Evolutionary conservation across 64 coral and sea anemone genomes (phyloP), one percentile per base, ranked within the genome.

Genomic region (Montipora capricornis): DNA sequence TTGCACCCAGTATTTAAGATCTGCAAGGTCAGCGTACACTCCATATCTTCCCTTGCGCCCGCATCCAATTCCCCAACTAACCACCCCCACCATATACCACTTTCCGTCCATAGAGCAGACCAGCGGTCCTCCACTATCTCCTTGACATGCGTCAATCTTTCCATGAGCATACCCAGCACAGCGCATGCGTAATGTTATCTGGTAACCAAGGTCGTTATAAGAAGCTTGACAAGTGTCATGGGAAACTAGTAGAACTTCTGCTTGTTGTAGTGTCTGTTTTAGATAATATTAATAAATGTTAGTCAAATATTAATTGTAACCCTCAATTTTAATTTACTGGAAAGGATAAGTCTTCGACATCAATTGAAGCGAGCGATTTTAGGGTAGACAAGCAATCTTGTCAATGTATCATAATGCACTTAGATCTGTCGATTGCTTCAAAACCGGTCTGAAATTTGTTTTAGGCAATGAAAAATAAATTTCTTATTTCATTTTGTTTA

Each of bases 11-110:
- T 94, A 97, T 49, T 94, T 94, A 4, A 96, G 81, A 47, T 94
- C 82, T 88, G 88, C 81, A 64, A 96, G 51, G 83, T 96, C 95
- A 94, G 95, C 92, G 83, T 96, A 96, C 81, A 96, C 92, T 66
- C 95, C 95, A 52, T 96, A 96, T 88, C 95, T 74, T 22, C 75
- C 88, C 49, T 91, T 68, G 88, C 95, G 95, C 47, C 88, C 92
- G 76, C 95, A 96, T 19, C 95, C 95, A 12, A 91, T 69, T 81
- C 95, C 95, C 95, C 95, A 96, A 47, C 95, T 96, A 13, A 96
- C 86, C 5, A 76, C 81, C 0, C 95, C 95, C 87, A 94, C 87
- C 58, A 94, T 82, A 74, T 96, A 91, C 76, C 83, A 96, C 22
- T 79, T 94, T 7, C 94, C 84, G 14, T 70, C 77, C 22, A 83